Evolutionary conservation across 2,888 invertebrate genomes (phyloP), one percentile per base, ranked within the genome.

Genomic region (Frankliniella fusca): DNA sequence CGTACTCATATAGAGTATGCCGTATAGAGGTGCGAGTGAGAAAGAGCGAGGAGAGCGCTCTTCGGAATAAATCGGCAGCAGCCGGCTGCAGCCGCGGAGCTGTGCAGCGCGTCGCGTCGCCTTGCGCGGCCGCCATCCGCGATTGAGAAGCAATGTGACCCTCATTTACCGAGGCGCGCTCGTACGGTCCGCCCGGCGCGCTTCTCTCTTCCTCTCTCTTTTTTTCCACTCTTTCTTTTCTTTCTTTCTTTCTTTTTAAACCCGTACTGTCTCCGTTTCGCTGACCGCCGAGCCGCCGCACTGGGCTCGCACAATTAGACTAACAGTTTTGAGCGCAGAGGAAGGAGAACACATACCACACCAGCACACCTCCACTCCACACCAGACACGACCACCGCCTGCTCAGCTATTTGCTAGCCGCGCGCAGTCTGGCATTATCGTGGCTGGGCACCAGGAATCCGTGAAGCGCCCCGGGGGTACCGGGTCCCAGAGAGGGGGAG

Each of bases 81-180:
- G n/a, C n/a, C n/a, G n/a, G n/a, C n/a, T n/a, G 38, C 38, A 38
- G 38, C 38, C 3, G 38, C 38, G 38, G 38, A 5, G 38, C 38
- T 38, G 38, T 38, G 38, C 3, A 38, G 38, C 38, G 38, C 38
- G 38, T 5, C 38, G 38, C 38, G 38, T 5, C 38, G 38, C 38
- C n/a, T n/a, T n/a, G n/a, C n/a, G n/a, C n/a, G n/a, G n/a, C n/a
- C n/a, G 38, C 2, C 38, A 5, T 38, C 5, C 38, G 54, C 70
- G 70, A 76, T 76, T 54, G 54, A 20, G 70, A 9, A 76, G 70
- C 27, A 76, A 76, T 76, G 70, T 76, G 27, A 23, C 70, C 70
- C 70, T 76, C 9, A 23, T 23, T 18, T 9, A n/a, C n/a, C 65
- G 18, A 7, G 65, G 8, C 38, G 38, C 38, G 38, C 18, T 76